Base-by-base conservation (phyloP, 2,113 vertebrate genomes). In the Tupaia tana region DNA sequence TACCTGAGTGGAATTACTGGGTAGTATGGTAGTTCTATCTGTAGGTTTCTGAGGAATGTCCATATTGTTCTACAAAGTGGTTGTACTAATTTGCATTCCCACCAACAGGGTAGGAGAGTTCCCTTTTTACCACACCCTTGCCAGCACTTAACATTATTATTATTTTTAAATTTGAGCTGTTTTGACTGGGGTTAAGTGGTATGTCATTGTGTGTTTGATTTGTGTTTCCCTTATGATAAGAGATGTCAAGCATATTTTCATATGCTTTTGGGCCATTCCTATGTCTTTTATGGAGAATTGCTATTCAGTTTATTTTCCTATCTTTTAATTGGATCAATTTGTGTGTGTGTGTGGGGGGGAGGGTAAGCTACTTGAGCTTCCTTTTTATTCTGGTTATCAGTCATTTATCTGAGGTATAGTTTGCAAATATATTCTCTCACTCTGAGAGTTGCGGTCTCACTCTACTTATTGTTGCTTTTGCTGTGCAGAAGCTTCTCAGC, bases 181-280 rank as follows among this genome's bases (percentile, higher is more conserved):
- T 15, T n/a, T 92, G 77, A 86, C 52, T 12, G 79, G 70, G 89
- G n/a, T 86, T 43, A 70, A 71, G 2, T 86, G 16, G 25, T 92
- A 73, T 88, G 12, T 89, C 22, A 67, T n/a, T 67, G 15, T 88
- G n/a, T 15, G 67, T 92, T 94, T 89, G 77, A 89, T 94, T n/a
- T 80, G 24, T 52, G 74, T 75, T 85, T 86, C 27, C 22, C 34
- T 75, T 59, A 92, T 67, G 15, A 43, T 70, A 91, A 84, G 52
- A 79, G 59, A 85, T 67, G 24, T 78, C 29, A 15, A 80, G 15
- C 73, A 90, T 90, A 54, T 86, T 93, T 80, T 93, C 24, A 61
- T 86, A 24, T 85, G 24, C 43, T 58, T 90, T n/a, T 64, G 71
- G 66, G 58, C 18, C 18, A 78, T 34, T 71, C 16, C 18, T 54